Evolutionary conservation across 2,888 invertebrate species (phyloP).

Genomic region (Acanthosepion esculentum): DNA sequence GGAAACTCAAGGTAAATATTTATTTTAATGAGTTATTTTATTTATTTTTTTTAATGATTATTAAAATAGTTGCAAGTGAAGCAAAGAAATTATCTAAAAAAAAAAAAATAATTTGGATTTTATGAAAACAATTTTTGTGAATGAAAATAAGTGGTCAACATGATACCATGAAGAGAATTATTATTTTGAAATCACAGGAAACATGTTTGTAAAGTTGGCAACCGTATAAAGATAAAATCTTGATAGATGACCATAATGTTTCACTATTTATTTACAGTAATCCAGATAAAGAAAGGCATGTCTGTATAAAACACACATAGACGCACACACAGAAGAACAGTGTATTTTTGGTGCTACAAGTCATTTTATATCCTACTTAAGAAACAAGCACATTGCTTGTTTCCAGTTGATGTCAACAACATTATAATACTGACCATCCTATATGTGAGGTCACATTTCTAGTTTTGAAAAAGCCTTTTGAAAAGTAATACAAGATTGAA

Average conservation of each 20-base stretch:
- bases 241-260: not conserved
- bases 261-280: not conserved
- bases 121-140: not conserved
- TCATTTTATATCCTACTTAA: not conserved
- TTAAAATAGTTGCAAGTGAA: no score
- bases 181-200: not conserved
- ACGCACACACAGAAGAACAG: no score
- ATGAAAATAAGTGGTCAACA: not conserved
- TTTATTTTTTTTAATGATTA: no score
- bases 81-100: no score
- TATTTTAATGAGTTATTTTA: no score
- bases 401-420: constrained; percentile 33
- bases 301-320: not conserved
- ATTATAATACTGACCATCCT: not conserved
- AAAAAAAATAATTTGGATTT: no score
- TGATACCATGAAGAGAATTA: not conserved
- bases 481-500: not conserved
- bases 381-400: not conserved
- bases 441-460: not conserved
- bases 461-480: not conserved
- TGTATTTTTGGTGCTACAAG: not conserved
- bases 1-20: no score
- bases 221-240: no score
- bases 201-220: not conserved
- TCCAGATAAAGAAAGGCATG: not conserved